Evolutionary conservation across 2,113 vertebrate genomes (phyloP).

Genomic region (Stigmatopora nigra): DNA sequence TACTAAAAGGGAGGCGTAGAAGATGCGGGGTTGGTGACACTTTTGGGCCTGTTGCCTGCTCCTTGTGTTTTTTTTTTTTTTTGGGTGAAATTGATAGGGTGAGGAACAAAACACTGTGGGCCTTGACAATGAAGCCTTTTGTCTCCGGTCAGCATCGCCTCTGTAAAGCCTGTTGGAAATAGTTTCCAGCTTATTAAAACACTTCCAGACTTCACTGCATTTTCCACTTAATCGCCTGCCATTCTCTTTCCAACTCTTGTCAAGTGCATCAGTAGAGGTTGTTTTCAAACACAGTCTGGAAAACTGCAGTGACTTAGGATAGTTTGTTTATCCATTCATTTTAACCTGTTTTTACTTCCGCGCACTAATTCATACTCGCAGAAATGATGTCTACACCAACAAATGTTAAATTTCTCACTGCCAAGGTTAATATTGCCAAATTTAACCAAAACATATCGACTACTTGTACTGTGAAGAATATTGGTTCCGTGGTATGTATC

Average conservation of each 20-base stretch:
- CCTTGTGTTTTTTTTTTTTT: constrained; percentile 51
- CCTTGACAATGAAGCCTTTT: constrained; percentile 72
- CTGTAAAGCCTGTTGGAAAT: constrained; percentile 73
- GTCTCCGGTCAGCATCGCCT: constrained; percentile 67
- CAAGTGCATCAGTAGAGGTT: constrained; percentile 54
- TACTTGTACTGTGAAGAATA: no score
- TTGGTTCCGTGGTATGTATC: no score
- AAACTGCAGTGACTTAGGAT: neutral
- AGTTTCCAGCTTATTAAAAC: constrained; percentile 78
- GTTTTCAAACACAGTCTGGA: constrained; percentile 27
- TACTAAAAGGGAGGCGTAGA: constrained; percentile 50
- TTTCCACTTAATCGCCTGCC: constrained; percentile 70
- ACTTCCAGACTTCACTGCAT: constrained; percentile 70
- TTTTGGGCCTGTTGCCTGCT: constrained; percentile 62
- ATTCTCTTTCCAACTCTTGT: constrained; percentile 53
- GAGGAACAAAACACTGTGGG: constrained; percentile 58
- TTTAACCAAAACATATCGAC: no score
- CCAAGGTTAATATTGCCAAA: no score
- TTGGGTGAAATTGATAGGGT: constrained; percentile 63
- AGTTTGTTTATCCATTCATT: neutral
- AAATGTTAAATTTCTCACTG: no score
- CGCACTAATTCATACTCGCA: neutral
- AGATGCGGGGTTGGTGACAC: constrained; percentile 9
- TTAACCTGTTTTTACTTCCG: neutral
- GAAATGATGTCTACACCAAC: no score